Percentiles rank a stretch among this genome's conserved stretches.
Conservation (phyloP, 2,113 vertebrate genomes). For the Azemiops feae region DNA sequence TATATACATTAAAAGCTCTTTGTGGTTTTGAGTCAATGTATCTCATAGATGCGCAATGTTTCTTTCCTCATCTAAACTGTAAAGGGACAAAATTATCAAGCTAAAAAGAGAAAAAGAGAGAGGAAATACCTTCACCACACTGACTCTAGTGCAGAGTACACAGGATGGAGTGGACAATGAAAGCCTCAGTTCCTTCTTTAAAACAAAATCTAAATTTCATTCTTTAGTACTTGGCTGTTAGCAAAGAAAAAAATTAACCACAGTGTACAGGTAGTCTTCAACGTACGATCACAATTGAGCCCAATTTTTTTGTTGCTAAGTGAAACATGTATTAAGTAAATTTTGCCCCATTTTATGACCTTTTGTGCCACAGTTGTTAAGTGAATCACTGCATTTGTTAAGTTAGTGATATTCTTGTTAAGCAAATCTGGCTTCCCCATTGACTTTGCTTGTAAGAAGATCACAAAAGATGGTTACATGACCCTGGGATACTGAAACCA, state of each 20-base stretch:
- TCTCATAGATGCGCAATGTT: constrained; percentile 24
- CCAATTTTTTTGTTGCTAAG: neutral
- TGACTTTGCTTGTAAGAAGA: neutral
- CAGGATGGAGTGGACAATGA: constrained; percentile 46
- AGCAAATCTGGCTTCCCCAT: neutral
- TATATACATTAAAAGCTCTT: constrained; percentile 50
- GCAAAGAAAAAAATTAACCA: constrained; percentile 52
- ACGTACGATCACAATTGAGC: neutral
- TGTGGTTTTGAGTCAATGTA: constrained; percentile 40
- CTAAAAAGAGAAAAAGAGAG: neutral
- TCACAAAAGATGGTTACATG: neutral
- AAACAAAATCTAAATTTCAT: constrained; percentile 29
- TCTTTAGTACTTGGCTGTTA: constrained; percentile 29
- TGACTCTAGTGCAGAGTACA: constrained; percentile 50
- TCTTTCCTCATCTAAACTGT: neutral
- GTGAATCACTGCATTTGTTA: neutral
- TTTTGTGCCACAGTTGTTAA: neutral
- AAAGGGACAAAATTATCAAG: constrained; percentile 15
- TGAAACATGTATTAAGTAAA: neutral
- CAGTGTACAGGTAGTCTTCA: neutral
- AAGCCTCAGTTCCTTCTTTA: constrained; percentile 27
- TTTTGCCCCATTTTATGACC: neutral
- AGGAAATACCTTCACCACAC: constrained; percentile 12
- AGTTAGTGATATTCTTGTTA: neutral
- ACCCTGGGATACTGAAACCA: neutral